Evolutionary conservation across 2,113 vertebrate species (phyloP), one percentile per base, ranked within the genome.

Genomic region (Sciurus niger): DNA sequence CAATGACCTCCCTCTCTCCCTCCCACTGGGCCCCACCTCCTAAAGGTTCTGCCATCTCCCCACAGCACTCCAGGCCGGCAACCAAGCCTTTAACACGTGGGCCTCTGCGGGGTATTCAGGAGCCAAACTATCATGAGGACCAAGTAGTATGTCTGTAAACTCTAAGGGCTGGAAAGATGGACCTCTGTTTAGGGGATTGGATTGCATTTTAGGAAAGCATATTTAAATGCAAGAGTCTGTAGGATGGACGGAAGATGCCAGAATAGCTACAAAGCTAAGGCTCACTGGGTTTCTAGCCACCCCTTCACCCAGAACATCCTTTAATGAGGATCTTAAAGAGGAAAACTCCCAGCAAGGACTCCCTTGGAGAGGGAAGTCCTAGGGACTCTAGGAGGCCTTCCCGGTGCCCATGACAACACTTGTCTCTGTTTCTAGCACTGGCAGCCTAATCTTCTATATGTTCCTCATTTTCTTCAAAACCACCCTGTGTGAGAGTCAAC

Each of bases 381-480:
- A 14, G 80, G 0, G 74, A 40, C 63, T 63, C 34, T 16, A 3
- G 24, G 24, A 46, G 60, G 51, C 53, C 34, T 74, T 51, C 48
- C 55, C 32, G 25, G 55, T 0, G 24, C 74, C 91, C 76, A 12
- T 1, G 28, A 34, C 2, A 0, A 37, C 30, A 17, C 73, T 5
- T 2, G 2, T 20, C 25, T n/a, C 7, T 18, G 9, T 43, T 5
- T 74, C 40, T 22, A 30, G 0, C 2, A 43, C 46, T 68, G 63
- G 2, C 8, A 12, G n/a, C 6, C 53, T 51, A 24, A 10, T 32
- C 30, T 74, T 22, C 43, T n/a, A 8, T 7, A 22, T 20, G 24
- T 53, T 70, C 13, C 84, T 67, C 63, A 12, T 80, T 89, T 85
- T 28, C 80, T 28, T 82, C 51, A 72, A 51, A 32, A 11, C 48